phyloP scores from a whole-genome alignment of 2,888 invertebrate species.

The Agonopterix subpropinquella region DNA sequence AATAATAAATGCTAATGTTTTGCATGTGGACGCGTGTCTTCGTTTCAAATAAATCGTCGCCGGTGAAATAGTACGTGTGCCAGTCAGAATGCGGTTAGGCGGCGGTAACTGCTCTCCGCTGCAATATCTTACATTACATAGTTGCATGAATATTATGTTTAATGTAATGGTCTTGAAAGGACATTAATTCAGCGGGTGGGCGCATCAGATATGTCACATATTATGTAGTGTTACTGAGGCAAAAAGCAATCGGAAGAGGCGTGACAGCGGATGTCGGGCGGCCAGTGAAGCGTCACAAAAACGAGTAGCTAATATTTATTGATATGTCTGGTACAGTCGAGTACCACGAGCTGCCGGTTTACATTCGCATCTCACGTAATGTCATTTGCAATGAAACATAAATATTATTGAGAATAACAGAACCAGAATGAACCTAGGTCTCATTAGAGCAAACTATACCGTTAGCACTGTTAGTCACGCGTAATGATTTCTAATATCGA shows the following conservation, averaged over 20 bases:
- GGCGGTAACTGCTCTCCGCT: conserved; percentile 31
- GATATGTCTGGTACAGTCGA: conserved; percentile 2
- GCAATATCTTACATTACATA: conserved; percentile 21
- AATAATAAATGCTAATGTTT: conserved; percentile 45
- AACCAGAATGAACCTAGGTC: conserved; percentile 2
- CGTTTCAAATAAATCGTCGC: conserved; percentile 46
- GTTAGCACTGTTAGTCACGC: conserved; percentile 34
- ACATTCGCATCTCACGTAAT: background rate
- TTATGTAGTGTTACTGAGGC: conserved; percentile 15
- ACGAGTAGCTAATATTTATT: background rate
- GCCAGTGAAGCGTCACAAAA: conserved; percentile 32
- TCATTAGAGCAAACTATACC: conserved; percentile 20
- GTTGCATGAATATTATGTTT: conserved; percentile 24
- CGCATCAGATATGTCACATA: conserved; percentile 22
- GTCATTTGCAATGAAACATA: background rate
- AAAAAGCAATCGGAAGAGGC: conserved; percentile 43
- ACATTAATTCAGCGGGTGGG: conserved; percentile 20
- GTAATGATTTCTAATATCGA: conserved; percentile 44
- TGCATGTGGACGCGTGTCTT: conserved; percentile 50
- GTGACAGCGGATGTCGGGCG: conserved; percentile 34
- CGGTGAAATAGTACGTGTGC: conserved; percentile 55
- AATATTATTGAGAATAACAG: background rate
- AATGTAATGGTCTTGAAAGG: conserved; percentile 29
- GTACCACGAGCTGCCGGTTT: background rate
- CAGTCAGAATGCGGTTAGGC: conserved; percentile 46